phyloP scores from a whole-genome alignment of 2,113 vertebrate genomes.

The Pseudorasbora parva region DNA sequence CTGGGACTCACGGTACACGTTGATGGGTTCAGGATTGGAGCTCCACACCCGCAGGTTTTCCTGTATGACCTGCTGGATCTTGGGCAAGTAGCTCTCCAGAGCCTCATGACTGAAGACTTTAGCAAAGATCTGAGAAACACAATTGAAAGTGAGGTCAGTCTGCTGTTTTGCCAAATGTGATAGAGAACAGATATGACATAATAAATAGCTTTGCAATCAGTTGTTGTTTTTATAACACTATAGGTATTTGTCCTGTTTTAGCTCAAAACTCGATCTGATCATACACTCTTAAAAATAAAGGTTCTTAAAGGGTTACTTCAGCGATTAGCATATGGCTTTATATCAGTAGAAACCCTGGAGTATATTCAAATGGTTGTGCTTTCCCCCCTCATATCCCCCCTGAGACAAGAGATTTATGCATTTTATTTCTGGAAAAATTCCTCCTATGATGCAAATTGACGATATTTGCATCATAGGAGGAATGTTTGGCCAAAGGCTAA shows the following conservation, averaged over 20 bases:
- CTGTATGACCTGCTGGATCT: constrained; percentile 96
- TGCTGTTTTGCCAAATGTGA: not conserved
- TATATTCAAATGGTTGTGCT: too few relatives aligned
- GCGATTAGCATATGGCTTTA: too few relatives aligned
- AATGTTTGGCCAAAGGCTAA: too few relatives aligned
- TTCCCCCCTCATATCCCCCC: too few relatives aligned
- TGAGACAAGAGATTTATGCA: too few relatives aligned
- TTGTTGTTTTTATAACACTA: not conserved
- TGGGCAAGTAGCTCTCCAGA: constrained; percentile 93
- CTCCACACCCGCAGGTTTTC: constrained; percentile 93
- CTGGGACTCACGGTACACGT: constrained; percentile 94
- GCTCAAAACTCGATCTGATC: not conserved
- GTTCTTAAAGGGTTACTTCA: too few relatives aligned
- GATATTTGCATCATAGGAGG: too few relatives aligned
- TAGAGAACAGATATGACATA: not conserved
- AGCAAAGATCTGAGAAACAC: constrained; percentile 85
- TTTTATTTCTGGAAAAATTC: too few relatives aligned
- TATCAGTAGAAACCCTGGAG: too few relatives aligned
- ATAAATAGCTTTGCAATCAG: not conserved
- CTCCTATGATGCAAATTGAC: too few relatives aligned
- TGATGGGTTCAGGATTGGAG: constrained; percentile 90
- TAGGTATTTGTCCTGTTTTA: not conserved
- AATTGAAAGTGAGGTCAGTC: constrained; percentile 1
- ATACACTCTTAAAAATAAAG: too few relatives aligned
- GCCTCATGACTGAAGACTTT: constrained; percentile 98